phyloP scores from a whole-genome alignment of 1,140 invertebrate genomes.

The Dendrolimus punctatus region DNA sequence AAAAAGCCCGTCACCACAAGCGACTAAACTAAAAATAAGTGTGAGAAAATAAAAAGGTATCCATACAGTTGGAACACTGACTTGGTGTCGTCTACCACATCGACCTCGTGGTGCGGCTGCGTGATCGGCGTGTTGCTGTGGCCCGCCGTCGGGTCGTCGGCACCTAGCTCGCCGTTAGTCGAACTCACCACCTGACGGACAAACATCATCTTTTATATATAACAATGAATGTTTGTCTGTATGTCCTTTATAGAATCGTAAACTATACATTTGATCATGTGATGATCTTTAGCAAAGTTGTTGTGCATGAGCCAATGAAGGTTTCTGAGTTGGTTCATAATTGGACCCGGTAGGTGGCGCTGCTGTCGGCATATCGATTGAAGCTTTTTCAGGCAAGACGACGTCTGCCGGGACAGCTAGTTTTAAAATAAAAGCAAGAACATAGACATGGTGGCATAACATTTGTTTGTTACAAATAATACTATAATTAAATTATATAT shows the following conservation, averaged over 20 bases:
- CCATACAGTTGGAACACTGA: slow-evolving; percentile 77
- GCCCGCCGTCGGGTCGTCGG: slow-evolving; percentile 95
- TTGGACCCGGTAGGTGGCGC: too few species aligned
- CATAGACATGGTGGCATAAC: too few species aligned
- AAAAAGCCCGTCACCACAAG: slow-evolving; percentile 2
- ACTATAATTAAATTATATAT: too few species aligned
- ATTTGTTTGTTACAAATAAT: too few species aligned
- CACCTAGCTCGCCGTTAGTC: slow-evolving; percentile 95
- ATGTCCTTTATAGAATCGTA: too few species aligned
- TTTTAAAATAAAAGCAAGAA: too few species aligned
- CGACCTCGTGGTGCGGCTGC: slow-evolving; percentile 89
- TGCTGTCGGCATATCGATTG: neutral
- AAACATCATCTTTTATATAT: neutral
- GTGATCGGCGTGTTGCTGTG: slow-evolving; percentile 98
- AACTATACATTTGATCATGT: neutral
- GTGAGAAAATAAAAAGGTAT: slow-evolving; percentile 52
- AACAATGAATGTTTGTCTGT: too few species aligned
- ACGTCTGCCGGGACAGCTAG: too few species aligned
- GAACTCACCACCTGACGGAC: slow-evolving; percentile 93
- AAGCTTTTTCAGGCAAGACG: too few species aligned
- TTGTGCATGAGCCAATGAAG: too few species aligned
- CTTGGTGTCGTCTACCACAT: slow-evolving; percentile 94
- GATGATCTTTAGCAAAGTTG: too few species aligned
- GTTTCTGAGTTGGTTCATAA: too few species aligned
- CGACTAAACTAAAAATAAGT: slow-evolving; percentile 14